phyloP scores from a whole-genome alignment of 2,888 invertebrate species.

The Petrolisthes manimaculis region DNA sequence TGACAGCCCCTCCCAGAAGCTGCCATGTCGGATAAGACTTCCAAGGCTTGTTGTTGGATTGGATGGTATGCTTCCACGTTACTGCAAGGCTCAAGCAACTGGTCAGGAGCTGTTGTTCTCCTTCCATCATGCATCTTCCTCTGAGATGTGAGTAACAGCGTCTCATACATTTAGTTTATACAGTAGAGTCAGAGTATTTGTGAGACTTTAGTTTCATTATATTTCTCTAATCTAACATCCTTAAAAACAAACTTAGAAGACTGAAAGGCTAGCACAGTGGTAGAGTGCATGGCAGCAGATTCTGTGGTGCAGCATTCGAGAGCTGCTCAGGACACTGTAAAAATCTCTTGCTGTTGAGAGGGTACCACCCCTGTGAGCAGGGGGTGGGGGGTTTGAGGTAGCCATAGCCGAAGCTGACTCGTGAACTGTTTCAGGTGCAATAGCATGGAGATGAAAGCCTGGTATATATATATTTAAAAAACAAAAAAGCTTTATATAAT shows the following conservation, averaged over 20 bases:
- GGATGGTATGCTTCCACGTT: conserved; percentile 87
- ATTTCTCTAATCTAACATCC: conserved; percentile 19
- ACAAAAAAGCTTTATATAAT: no score
- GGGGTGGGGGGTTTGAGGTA: no score
- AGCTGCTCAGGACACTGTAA: no score
- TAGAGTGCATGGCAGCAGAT: no score
- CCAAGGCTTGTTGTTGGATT: conserved; percentile 83
- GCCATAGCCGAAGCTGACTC: no score
- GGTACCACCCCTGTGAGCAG: no score
- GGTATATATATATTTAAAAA: no score
- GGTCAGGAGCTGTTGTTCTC: conserved; percentile 85
- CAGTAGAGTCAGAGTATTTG: conserved; percentile 46
- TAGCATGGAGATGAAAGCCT: no score
- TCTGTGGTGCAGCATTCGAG: no score
- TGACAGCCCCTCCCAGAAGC: conserved; percentile 77
- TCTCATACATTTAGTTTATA: neutral
- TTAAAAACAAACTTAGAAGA: neutral
- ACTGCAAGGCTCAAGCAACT: conserved; percentile 80
- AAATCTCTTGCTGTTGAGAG: no score
- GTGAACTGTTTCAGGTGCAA: no score
- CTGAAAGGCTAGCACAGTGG: no score
- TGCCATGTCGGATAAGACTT: conserved; percentile 79
- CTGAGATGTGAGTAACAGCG: conserved; percentile 75
- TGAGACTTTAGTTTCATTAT: neutral
- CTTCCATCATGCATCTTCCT: conserved; percentile 77